Conservation (phyloP, 2,797 vertebrate species). For the Allobates femoralis region DNA sequence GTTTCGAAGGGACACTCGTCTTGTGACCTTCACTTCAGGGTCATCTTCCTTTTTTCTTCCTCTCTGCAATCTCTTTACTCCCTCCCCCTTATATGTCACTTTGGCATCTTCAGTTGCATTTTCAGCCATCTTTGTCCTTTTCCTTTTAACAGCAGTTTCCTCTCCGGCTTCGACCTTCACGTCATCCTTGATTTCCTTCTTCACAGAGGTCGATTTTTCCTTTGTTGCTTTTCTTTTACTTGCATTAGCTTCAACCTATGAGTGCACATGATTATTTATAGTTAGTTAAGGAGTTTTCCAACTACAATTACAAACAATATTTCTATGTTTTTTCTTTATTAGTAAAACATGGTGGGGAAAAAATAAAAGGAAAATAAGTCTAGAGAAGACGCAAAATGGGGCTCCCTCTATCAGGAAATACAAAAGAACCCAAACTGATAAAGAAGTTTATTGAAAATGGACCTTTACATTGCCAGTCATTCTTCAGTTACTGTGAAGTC, state of each 20-base stretch:
- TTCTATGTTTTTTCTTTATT: not conserved
- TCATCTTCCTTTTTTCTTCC: not conserved
- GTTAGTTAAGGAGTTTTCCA: not conserved
- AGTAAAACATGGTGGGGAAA: too few species aligned
- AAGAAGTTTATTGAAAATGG: too few species aligned
- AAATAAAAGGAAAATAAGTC: too few species aligned
- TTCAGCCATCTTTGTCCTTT: not conserved
- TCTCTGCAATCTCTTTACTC: not conserved
- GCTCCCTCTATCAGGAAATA: too few species aligned
- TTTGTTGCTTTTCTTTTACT: conserved; percentile 35
- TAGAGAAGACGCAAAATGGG: too few species aligned
- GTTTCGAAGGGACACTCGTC: not conserved
- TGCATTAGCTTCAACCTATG: conserved; percentile 17
- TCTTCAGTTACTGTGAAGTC: too few species aligned
- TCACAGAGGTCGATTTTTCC: not conserved
- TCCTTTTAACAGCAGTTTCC: not conserved
- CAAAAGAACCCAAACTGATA: too few species aligned
- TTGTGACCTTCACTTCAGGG: not conserved
- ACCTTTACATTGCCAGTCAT: too few species aligned
- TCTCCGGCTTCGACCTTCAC: not conserved
- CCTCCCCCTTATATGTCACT: not conserved
- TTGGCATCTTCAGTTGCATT: conserved; percentile 15
- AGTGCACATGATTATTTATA: not conserved
- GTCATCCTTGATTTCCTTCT: conserved; percentile 8
- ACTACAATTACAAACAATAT: not conserved